These are phyloP conservation scores for Paracanthobrama guichenoti DNA, from an alignment of 2,113 vertebrate species.

Conservation along the genomic window DNA sequence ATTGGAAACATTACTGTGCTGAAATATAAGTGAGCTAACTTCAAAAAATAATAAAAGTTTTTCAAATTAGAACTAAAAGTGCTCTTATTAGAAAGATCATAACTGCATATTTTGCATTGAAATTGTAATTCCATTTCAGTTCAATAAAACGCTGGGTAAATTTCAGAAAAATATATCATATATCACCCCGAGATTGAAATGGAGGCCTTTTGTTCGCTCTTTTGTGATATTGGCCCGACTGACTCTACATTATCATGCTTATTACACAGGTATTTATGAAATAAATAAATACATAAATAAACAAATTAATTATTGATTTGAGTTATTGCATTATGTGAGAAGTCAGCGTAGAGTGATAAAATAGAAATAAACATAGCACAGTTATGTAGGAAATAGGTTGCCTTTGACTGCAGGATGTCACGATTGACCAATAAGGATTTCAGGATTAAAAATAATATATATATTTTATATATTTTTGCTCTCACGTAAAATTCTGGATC, in stretches of 20 bases:
- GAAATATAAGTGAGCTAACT: not conserved
- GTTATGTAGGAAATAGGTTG: not conserved
- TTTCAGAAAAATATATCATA: not conserved
- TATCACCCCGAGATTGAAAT: not conserved
- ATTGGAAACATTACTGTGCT: not conserved
- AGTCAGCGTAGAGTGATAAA: not conserved
- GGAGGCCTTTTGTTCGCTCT: not conserved
- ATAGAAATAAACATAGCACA: not conserved
- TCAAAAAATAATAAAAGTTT: not conserved
- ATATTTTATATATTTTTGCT: not conserved
- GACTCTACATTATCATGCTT: not conserved
- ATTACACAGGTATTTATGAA: not conserved
- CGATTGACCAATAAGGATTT: not conserved
- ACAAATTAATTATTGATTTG: not conserved
- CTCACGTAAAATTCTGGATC: not conserved
- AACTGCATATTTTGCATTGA: not conserved
- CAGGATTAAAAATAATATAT: not conserved
- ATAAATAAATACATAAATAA: not conserved
- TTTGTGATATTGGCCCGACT: not conserved
- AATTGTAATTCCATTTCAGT: not conserved
- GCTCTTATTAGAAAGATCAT: slow-evolving; percentile 11
- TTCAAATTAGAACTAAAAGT: not conserved
- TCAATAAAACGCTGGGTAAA: not conserved
- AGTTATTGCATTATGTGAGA: not conserved
- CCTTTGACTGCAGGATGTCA: not conserved